Evolutionary conservation across 2,113 vertebrate genomes (phyloP).

Genomic region (Martes martes): DNA sequence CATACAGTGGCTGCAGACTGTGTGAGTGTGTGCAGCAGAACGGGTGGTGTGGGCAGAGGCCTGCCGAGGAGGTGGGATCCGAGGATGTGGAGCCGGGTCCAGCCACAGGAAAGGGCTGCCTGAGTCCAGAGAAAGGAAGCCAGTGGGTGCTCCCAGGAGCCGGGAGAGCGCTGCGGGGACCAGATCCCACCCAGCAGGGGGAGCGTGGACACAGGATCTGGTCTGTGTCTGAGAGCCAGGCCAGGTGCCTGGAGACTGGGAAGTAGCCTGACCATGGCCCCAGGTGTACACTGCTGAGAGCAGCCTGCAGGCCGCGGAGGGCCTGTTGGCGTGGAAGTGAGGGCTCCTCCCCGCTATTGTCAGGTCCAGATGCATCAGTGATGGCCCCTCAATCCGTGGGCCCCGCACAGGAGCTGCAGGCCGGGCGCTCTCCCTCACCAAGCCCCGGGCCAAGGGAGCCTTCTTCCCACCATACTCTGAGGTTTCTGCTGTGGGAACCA

Average conservation of each 20-base stretch:
- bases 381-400: fast-evolving
- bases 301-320: not conserved
- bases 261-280: not conserved
- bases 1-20: not conserved
- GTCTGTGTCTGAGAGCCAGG: not conserved
- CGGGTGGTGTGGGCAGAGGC: fast-evolving
- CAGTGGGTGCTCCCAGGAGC: not conserved
- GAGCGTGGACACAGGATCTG: not conserved
- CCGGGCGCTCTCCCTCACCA: not conserved
- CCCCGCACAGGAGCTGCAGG: not conserved
- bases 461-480: not conserved
- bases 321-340: not conserved
- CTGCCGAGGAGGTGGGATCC: too few species aligned
- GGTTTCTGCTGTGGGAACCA: not conserved
- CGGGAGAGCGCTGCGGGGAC: not conserved
- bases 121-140: not conserved
- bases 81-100: fast-evolving
- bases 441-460: not conserved
- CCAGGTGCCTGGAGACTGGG: not conserved
- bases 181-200: too few species aligned
- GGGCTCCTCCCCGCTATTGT: not conserved
- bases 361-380: fast-evolving
- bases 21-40: not conserved
- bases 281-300: not conserved
- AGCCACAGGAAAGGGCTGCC: not conserved